Evolutionary conservation across 2,113 vertebrate species (phyloP), one percentile per base, ranked within the genome.

Genomic region (Dicerorhinus sumatrensis): DNA sequence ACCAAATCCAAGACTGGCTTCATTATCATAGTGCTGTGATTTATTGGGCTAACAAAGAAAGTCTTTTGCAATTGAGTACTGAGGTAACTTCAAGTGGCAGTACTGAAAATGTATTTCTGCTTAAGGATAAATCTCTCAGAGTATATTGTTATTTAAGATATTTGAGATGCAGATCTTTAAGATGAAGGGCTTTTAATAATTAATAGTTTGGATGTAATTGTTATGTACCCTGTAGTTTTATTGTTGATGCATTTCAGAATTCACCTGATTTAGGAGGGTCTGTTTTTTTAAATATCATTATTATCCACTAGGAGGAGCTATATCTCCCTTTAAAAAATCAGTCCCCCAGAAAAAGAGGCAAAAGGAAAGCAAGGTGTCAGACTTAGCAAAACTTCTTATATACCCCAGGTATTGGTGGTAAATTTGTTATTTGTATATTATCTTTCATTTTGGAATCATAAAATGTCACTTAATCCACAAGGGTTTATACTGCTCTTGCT

Each of bases 301-400:
- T 46, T 82, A 58, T 79, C 89, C 94, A 80, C 75, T 56, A 96
- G 94, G 14, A 27, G 92, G 96, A 56, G 89, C 16, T 46, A 63
- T 51, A 69, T 10, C 1, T 21, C 17, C n/a, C 18, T 83, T 94
- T 58, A 63, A 84, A 75, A 89, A 91, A 60, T 39, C 7, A 75
- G 20, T 87, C 77, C n/a, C 27, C 25, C 9, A 60, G 42, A 56
- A 54, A 51, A 51, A 81, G 13, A 77, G 31, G 20, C 65, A 85
- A 48, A 80, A 84, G 51, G 36, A 72, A 86, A 83, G 33, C 46
- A 84, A 65, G 31, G 8, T 72, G 65, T 80, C 56, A 85, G 62
- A 73, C 56, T 80, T 70, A 46, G 2, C n/a, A n/a, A 58, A 72
- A 42, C 14, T 82, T 89, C 17, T 82, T 88, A 42, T 8, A 63